Base-by-base conservation (phyloP, 2,888 invertebrate genomes). In the Athalia rosae region DNA sequence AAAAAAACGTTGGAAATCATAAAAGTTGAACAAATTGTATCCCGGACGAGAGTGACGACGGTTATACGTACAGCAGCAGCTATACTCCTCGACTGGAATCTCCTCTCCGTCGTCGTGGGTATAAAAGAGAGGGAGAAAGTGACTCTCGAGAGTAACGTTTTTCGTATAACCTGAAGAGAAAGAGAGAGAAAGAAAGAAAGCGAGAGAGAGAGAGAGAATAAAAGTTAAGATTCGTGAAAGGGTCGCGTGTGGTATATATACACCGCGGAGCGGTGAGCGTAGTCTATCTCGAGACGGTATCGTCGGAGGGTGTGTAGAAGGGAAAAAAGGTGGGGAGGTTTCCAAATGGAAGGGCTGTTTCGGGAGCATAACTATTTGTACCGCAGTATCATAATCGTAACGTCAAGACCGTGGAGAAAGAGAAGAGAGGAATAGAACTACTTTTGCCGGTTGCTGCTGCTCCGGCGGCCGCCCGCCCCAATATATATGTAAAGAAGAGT, bases 361-460 rank as follows among this genome's bases (percentile, higher is more conserved):
- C 82, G 82, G 76, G 81, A 83, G 83, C 83, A 86, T 86, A 86
- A 87, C 86, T 85, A 85, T 86, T 87, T 87, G 86, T 86, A 87
- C 83, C 85, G 85, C 83, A 84, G 84, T 84, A 83, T 84, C 85
- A 85, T 87, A 87, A 87, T 86, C 87, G 82, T 87, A 87, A 87
- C 85, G 85, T 85, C 85, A 85, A 28, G 28, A 28, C 28, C 28
- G 28, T 28, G 28, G 28, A 28, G 28, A 28, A 28, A 28, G 28
- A 28, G 28, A 28, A 28, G 28, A 28, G 28, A 28, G 28, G 28
- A 28, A 28, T 28, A 28, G 28, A 28, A 28, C 28, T 28, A 28
- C 28, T 28, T 28, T 28, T 28, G 82, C 73, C 74, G 67, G 79
- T 74, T 63, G 80, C 28, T 53, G 79, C 45, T 48, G n/a, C n/a